phyloP scores from a whole-genome alignment of 2,113 vertebrate species.

The Pelecanus crispus region DNA sequence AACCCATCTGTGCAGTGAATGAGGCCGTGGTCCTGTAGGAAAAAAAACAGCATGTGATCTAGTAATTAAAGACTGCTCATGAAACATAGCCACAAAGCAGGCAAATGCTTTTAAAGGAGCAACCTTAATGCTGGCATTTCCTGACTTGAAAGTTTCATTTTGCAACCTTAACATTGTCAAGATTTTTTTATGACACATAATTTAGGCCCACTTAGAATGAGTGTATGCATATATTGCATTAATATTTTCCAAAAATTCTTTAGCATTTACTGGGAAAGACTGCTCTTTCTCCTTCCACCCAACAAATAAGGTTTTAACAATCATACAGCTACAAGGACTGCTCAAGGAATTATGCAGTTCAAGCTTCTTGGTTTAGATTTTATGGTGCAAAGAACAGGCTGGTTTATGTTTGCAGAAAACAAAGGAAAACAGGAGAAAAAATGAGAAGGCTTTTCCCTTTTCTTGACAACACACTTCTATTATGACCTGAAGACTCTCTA shows the following conservation, averaged over 20 bases:
- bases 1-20: conserved; percentile 26
- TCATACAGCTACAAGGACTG: neutral
- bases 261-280: neutral
- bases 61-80: conserved; percentile 26
- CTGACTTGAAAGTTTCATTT: neutral
- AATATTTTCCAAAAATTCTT: neutral
- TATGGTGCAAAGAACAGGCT: neutral
- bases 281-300: neutral
- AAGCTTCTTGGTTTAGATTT: neutral
- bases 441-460: neutral
- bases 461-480: neutral
- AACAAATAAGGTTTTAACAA: neutral
- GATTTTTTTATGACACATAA: neutral
- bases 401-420: neutral
- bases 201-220: neutral
- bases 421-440: neutral
- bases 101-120: neutral
- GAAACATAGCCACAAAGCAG: neutral
- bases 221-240: neutral
- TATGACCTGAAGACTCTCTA: neutral
- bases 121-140: neutral
- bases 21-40: conserved; percentile 1
- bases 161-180: neutral
- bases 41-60: neutral
- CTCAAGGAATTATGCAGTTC: neutral